phyloP scores from a whole-genome alignment of 2,888 invertebrate genomes.

The Lomographa bimaculata region DNA sequence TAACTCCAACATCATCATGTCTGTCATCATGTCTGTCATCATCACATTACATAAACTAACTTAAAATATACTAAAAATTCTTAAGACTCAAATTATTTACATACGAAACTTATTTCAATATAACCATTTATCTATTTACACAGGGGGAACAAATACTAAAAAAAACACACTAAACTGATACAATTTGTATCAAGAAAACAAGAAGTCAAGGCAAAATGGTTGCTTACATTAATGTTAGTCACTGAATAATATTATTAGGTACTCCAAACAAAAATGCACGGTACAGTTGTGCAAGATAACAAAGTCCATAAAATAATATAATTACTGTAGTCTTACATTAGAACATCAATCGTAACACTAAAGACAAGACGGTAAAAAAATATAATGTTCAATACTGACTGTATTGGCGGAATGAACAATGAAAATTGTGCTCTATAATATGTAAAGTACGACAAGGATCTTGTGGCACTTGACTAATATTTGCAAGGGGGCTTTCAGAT shows the following conservation, averaged over 20 bases:
- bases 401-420: conserved; percentile 15
- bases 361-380: conserved; percentile 12
- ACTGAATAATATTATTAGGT: not conserved
- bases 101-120: conserved; percentile 12
- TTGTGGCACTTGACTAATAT: no score
- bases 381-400: conserved; percentile 16
- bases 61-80: conserved; percentile 6
- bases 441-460: no score
- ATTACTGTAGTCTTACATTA: conserved; percentile 1
- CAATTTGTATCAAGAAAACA: conserved; percentile 1
- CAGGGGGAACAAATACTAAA: conserved; percentile 4
- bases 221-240: not conserved
- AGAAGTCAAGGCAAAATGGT: conserved; percentile 2
- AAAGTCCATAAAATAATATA: not conserved
- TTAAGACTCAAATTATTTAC: conserved; percentile 21
- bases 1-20: conserved; percentile 3
- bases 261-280: no score
- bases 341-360: not conserved
- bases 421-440: no score
- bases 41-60: conserved; percentile 3
- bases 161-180: not conserved
- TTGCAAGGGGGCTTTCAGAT: no score
- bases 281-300: no score
- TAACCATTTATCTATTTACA: conserved; percentile 16
- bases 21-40: not conserved